These are phyloP conservation scores for Acipenser ruthenus DNA, from an alignment of 2,797 vertebrate species.

Conservation along the genomic window DNA sequence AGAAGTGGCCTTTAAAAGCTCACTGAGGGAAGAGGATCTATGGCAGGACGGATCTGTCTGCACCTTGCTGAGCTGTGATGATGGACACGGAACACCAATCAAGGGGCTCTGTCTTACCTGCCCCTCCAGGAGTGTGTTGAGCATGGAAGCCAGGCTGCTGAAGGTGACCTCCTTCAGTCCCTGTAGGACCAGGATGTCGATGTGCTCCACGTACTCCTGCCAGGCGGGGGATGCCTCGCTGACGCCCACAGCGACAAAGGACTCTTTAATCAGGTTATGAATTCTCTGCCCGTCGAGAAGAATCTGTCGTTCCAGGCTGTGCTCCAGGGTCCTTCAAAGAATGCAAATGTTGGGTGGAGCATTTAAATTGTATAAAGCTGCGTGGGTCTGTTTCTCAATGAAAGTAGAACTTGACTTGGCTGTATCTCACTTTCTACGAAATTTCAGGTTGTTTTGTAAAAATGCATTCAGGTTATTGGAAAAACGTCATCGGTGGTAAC, in stretches of 20 bases:
- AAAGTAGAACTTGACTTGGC: no score
- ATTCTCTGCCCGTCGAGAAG: constrained; percentile 21
- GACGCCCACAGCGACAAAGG: constrained; percentile 14
- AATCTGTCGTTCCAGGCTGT: constrained; percentile 11
- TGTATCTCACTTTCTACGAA: no score
- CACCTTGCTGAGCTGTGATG: no score
- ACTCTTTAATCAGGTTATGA: constrained; percentile 20
- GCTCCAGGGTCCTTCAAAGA: constrained; percentile 18
- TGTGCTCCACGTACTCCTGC: constrained; percentile 24
- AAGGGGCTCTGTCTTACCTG: constrained; percentile 10
- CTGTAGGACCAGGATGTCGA: constrained; percentile 23
- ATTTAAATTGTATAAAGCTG: no score
- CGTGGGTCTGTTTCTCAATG: no score
- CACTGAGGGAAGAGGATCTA: no score
- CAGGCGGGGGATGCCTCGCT: constrained; percentile 28
- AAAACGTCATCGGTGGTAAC: no score
- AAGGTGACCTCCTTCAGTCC: constrained; percentile 21
- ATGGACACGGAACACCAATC: no score
- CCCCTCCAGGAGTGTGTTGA: constrained; percentile 21
- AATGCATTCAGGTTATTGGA: no score
- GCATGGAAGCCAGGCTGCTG: constrained; percentile 22
- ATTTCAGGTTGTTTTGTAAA: no score
- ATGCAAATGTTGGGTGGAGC: background rate
- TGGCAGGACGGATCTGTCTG: no score
- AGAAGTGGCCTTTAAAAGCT: no score